A percentile compares a stretch with the other conserved stretches of the same genome.
These are phyloP conservation scores for Agrochola lota DNA, from an alignment of 2,888 invertebrate species.

Conservation along the genomic window DNA sequence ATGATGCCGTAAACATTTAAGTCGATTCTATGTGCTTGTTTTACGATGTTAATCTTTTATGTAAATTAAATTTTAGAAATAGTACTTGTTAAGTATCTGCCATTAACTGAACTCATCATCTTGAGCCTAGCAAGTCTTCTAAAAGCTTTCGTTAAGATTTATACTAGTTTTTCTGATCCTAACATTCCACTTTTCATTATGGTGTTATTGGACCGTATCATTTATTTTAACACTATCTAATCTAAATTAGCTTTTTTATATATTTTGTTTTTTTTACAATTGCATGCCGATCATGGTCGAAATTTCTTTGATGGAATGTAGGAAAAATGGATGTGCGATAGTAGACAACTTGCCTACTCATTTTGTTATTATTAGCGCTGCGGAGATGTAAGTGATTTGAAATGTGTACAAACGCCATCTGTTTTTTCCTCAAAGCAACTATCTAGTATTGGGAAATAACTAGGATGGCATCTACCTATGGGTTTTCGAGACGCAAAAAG, in stretches of 20 bases:
- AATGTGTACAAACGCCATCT: conserved; percentile 54
- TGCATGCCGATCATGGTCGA: background rate
- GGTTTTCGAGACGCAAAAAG: background rate
- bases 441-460: background rate
- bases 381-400: conserved; percentile 9
- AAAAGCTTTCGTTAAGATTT: background rate
- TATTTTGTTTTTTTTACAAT: background rate
- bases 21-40: conserved; percentile 11
- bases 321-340: conserved; percentile 1
- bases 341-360: conserved; percentile 10
- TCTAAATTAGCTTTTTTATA: background rate
- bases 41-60: background rate
- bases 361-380: conserved; percentile 10
- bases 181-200: background rate
- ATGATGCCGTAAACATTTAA: conserved; percentile 1
- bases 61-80: background rate
- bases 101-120: background rate
- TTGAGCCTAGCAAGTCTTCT: background rate
- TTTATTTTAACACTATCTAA: background rate
- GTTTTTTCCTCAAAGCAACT: conserved; percentile 19
- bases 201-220: background rate
- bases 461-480: background rate
- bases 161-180: background rate
- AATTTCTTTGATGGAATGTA: background rate
- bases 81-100: conserved; percentile 1